A percentile compares a stretch with the other conserved stretches of the same genome.
Conservation (phyloP, 2,113 vertebrate species). For the Apus apus region DNA sequence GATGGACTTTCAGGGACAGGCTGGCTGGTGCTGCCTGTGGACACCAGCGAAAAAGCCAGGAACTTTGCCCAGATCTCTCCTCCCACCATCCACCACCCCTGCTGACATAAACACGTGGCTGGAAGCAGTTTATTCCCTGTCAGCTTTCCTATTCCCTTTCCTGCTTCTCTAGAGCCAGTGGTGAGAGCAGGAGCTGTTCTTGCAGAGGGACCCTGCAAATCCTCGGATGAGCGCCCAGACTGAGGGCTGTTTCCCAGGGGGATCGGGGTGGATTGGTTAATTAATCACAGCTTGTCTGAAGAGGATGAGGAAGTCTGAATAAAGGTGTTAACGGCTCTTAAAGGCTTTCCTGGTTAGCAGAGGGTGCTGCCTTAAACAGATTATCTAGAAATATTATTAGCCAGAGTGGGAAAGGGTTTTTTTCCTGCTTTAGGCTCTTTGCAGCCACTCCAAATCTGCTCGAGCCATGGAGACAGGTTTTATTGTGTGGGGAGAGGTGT, state of each 20-base stretch:
- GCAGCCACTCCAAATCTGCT: conserved; percentile 51
- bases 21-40: background rate
- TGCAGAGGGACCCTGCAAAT: background rate
- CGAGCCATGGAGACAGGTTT: conserved; percentile 33
- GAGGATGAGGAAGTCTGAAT: conserved; percentile 67
- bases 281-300: conserved; percentile 69
- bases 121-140: background rate
- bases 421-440: background rate
- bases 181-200: background rate
- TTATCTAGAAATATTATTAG: conserved; percentile 71
- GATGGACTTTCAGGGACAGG: background rate
- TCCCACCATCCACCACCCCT: background rate
- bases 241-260: conserved; percentile 35
- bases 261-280: conserved; percentile 56
- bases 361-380: conserved; percentile 59
- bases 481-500: background rate
- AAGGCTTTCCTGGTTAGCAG: conserved; percentile 55
- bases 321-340: conserved; percentile 71
- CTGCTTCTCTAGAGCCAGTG: background rate
- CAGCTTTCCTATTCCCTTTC: background rate
- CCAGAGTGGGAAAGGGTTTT: conserved; percentile 35
- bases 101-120: fast-evolving
- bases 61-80: background rate
- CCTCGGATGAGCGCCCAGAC: background rate
- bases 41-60: background rate